Conservation (phyloP, 2,797 vertebrate genomes). For the Notoglanidium macrostoma region DNA sequence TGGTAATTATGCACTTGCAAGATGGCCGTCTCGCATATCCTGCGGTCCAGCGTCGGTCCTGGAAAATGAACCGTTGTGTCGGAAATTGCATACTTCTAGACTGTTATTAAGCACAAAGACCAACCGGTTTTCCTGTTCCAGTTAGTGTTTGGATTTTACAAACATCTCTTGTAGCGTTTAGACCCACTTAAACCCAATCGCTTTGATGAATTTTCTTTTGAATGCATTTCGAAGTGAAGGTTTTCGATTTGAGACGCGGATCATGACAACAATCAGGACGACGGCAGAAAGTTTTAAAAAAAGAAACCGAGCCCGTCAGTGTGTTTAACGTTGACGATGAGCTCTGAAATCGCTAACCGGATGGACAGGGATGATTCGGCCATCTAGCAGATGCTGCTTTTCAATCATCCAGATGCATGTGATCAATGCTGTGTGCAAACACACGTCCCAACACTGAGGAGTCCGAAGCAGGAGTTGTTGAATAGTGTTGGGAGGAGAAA, state of each 20-base stretch:
- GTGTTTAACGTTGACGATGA: background rate
- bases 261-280: background rate
- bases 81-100: background rate
- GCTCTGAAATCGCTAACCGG: background rate
- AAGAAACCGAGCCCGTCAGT: background rate
- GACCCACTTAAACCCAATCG: background rate
- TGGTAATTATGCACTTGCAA: background rate
- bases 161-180: background rate
- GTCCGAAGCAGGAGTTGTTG: background rate
- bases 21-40: background rate
- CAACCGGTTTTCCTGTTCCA: background rate
- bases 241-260: background rate
- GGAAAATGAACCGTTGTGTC: background rate
- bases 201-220: no score
- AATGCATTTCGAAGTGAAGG: no score
- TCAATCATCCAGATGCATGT: background rate
- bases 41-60: background rate
- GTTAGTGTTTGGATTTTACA: background rate
- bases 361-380: background rate
- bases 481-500: background rate
- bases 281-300: background rate
- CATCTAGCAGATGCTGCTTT: background rate
- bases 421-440: background rate
- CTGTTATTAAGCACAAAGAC: background rate
- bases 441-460: background rate